Conservation (phyloP, 2,888 invertebrate species). For the Drosophila paracracens region DNA sequence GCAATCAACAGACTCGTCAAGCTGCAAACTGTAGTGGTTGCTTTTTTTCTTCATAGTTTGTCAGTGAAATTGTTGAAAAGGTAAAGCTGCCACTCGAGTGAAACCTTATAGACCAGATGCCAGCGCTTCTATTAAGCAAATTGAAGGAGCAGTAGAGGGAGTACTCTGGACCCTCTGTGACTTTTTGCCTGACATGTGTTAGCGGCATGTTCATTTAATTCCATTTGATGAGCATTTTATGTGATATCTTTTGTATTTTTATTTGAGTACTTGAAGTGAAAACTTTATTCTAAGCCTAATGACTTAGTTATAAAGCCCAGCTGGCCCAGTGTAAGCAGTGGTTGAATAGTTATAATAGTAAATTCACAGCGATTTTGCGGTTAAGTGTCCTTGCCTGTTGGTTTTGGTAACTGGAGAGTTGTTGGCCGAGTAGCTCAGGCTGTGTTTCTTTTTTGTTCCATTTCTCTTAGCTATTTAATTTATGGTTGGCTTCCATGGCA, state of each 20-base stretch:
- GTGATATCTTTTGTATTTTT: conserved; percentile 11
- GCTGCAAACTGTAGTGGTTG: conserved; percentile 2
- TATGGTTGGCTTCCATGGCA: conserved; percentile 54
- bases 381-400: conserved; percentile 54
- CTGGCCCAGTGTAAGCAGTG: conserved; percentile 32
- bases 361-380: conserved; percentile 55
- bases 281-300: conserved; percentile 23
- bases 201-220: conserved; percentile 28
- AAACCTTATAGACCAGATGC: conserved; percentile 16
- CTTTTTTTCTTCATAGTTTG: conserved; percentile 8
- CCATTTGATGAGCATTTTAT: conserved; percentile 27
- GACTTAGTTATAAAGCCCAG: conserved; percentile 54
- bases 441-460: conserved; percentile 26
- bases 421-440: conserved; percentile 32
- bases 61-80: conserved; percentile 31
- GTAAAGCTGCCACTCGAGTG: conserved; percentile 26
- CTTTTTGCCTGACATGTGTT: conserved; percentile 38
- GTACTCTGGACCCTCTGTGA: conserved; percentile 29
- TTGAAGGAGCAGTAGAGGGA: conserved; percentile 38
- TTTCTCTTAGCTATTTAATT: conserved; percentile 52
- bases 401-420: conserved; percentile 31
- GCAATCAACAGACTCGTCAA: neutral
- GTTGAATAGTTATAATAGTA: conserved; percentile 29
- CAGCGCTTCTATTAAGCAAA: conserved; percentile 47
- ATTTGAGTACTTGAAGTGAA: neutral